Percentiles rank a stretch among this genome's conserved stretches.
These are phyloP conservation scores for Orientallactaga sibirica DNA, from an alignment of 2,797 vertebrate species.

Conservation along the genomic window DNA sequence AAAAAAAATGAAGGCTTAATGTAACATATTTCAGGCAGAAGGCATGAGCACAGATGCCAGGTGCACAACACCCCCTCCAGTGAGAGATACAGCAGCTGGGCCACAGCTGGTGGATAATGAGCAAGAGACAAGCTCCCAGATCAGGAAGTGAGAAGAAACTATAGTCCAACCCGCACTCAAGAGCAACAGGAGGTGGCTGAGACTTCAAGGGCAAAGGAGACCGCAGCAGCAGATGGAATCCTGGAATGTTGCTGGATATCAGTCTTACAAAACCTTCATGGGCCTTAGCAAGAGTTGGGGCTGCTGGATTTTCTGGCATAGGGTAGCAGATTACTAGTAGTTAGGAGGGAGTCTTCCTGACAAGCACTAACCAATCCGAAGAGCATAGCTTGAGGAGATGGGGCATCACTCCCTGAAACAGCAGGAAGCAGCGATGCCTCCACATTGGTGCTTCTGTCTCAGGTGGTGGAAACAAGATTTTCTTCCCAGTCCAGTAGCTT, in stretches of 20 bases:
- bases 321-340: background rate
- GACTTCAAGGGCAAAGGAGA: background rate
- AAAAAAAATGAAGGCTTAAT: conserved; percentile 61
- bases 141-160: conserved; percentile 58
- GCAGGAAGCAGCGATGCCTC: background rate
- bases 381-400: background rate
- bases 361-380: conserved; percentile 10
- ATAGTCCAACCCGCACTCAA: background rate
- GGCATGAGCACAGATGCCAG: conserved; percentile 31
- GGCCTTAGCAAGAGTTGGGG: background rate
- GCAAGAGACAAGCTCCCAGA: background rate
- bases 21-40: conserved; percentile 9
- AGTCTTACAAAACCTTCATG: conserved; percentile 3
- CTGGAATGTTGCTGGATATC: conserved; percentile 6
- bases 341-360: background rate
- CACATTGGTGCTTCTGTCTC: conserved; percentile 43
- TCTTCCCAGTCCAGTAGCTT: background rate
- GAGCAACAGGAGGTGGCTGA: conserved; percentile 6
- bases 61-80: background rate
- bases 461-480: background rate
- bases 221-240: background rate
- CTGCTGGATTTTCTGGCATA: background rate
- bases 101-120: conserved; percentile 59
- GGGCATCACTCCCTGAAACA: background rate
- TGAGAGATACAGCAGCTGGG: conserved; percentile 68